A percentile compares a stretch with the other conserved stretches of the same genome.
Conservation (phyloP, 2,888 invertebrate genomes). For the Octonoba sinensis region DNA sequence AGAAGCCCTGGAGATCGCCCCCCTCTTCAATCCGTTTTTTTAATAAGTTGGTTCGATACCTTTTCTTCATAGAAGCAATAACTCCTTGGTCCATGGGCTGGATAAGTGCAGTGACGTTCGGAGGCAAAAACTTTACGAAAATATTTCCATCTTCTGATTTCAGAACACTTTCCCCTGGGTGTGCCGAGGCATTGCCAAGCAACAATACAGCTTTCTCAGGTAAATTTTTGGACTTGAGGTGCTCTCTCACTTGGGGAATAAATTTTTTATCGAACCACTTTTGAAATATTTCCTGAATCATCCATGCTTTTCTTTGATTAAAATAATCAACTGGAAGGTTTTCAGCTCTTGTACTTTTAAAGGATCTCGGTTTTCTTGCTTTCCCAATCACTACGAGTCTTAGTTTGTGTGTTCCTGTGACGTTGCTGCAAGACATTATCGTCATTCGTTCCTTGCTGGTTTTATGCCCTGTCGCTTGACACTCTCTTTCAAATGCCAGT, state of each 20-base stretch:
- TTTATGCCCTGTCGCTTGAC: conserved; percentile 17
- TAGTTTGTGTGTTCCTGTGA: conserved; percentile 13
- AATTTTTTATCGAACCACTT: conserved; percentile 18
- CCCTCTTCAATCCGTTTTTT: conserved; percentile 9
- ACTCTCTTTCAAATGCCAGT: conserved; percentile 3
- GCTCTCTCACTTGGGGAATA: conserved; percentile 22
- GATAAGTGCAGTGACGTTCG: conserved; percentile 4
- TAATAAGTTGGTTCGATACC: conserved; percentile 8
- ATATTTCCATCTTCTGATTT: no score
- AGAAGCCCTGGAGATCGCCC: neutral
- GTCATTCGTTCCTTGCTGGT: conserved; percentile 28
- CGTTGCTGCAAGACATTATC: conserved; percentile 20
- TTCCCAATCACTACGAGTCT: no score
- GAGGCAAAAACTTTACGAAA: conserved; percentile 1
- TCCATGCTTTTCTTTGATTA: conserved; percentile 14
- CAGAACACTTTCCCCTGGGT: no score
- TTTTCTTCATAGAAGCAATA: conserved; percentile 8
- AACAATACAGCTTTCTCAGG: no score
- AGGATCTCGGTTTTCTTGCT: conserved; percentile 16
- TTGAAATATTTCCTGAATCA: conserved; percentile 22
- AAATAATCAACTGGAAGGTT: conserved; percentile 18
- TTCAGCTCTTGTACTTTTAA: conserved; percentile 11
- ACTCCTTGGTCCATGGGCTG: conserved; percentile 37
- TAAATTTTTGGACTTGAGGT: conserved; percentile 1
- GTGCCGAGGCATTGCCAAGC: conserved; percentile 17